Percentiles rank a stretch among this genome's conserved stretches.
Evolutionary conservation across 2,888 invertebrate genomes (phyloP).

Genomic region (Patella pellucida): DNA sequence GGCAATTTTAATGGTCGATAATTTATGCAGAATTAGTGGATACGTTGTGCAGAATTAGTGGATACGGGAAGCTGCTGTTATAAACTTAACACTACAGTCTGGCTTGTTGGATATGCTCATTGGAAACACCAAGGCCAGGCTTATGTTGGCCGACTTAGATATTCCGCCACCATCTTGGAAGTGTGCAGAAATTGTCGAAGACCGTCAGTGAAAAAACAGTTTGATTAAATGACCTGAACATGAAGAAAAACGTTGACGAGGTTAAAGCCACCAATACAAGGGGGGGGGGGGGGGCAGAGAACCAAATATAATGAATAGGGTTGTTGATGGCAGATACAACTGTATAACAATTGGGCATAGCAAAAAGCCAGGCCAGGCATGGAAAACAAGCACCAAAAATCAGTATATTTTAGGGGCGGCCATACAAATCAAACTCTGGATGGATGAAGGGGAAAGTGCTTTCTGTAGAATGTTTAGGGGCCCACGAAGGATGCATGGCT

Average conservation of each 20-base stretch:
- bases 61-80: neutral
- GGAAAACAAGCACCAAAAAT: too few relatives aligned
- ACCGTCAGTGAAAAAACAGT: neutral
- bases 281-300: neutral
- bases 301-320: neutral
- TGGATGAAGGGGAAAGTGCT: slow-evolving; percentile 22
- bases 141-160: too few relatives aligned
- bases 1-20: too few relatives aligned
- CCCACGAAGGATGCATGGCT: slow-evolving; percentile 23
- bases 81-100: neutral
- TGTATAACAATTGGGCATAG: too few relatives aligned
- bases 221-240: neutral
- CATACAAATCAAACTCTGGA: too few relatives aligned
- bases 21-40: too few relatives aligned
- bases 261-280: neutral
- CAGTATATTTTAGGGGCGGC: too few relatives aligned
- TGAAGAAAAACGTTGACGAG: neutral
- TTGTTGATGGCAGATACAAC: too few relatives aligned
- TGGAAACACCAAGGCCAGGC: neutral
- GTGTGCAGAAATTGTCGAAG: neutral
- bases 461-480: slow-evolving; percentile 23
- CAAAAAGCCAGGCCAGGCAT: too few relatives aligned
- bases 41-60: too few relatives aligned
- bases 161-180: neutral
- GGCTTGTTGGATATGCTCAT: neutral